Evolutionary conservation across 2,797 vertebrate genomes (phyloP), one percentile per base, ranked within the genome.

Genomic region (Cirrhinus molitorella): DNA sequence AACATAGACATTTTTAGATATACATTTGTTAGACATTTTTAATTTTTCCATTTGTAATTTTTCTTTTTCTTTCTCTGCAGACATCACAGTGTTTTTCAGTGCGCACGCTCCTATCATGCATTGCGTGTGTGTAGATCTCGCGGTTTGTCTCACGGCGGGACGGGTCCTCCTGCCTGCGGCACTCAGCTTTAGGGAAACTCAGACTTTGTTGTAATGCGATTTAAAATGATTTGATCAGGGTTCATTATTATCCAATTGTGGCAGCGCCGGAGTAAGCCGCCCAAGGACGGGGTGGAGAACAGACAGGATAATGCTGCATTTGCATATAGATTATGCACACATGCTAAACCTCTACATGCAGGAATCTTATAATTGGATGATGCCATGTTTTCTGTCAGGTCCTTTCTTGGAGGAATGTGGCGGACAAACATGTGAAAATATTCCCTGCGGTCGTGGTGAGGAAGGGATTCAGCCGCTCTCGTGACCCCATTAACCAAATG

Each of bases 291-390:
- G 80, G 80, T 34, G 85, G 79, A 61, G 80, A 84, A 75, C 73
- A 88, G 86, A 88, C 84, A 72, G 76, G 81, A 73, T 68, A 89
- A 92, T 83, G 79, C 85, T 82, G 57, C 73, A 91, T 94, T 92
- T 92, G 91, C 92, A 94, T 94, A 91, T 94, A 93, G 91, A 94
- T 94, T 92, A 91, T 88, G 81, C 81, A 73, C 84, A 79, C 59
- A 81, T 31, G 73, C 86, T 81, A 59, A 84, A 85, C 2, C 25
- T 83, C 49, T 70, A 28, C 81, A 70, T 45, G 75, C 19, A 67
- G 34, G 23, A 68, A 53, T 53, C 63, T 59, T 53, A 80, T 85
- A 85, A 88, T 80, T 73, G 84, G 23, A 78, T 74, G 81, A 83
- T 59, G 55, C 23, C 82, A 53, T 77, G 83, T 85, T 82, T 79